A percentile compares a stretch with the other conserved stretches of the same genome.
phyloP scores from a whole-genome alignment of 1,140 invertebrate genomes.

The Scylla paramamosain region DNA sequence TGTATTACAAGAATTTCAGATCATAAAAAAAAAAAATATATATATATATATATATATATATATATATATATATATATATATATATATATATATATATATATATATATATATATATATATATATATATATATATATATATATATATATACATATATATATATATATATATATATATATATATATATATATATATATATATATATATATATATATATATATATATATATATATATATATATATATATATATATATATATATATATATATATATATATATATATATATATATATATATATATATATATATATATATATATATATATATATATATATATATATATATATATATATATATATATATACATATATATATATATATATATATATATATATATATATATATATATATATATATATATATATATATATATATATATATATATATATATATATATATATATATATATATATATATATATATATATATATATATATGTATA shows the following conservation, averaged over 20 bases:
- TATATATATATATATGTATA: slow-evolving; percentile 54
- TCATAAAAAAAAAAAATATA: no score
- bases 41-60: slow-evolving; percentile 1
- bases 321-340: slow-evolving; percentile 43
- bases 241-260: slow-evolving; percentile 48
- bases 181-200: slow-evolving; percentile 51
- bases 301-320: slow-evolving; percentile 49
- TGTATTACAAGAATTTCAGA: no score
- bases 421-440: slow-evolving; percentile 38
- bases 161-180: slow-evolving; percentile 45
- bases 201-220: slow-evolving; percentile 53
- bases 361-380: slow-evolving; percentile 37
- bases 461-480: slow-evolving; percentile 52
- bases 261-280: slow-evolving; percentile 53
- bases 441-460: slow-evolving; percentile 44
- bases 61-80: slow-evolving; percentile 7
- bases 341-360: slow-evolving; percentile 35
- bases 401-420: slow-evolving; percentile 44
- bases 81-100: slow-evolving; percentile 55
- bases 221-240: slow-evolving; percentile 53
- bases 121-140: slow-evolving; percentile 53
- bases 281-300: slow-evolving; percentile 48
- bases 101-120: slow-evolving; percentile 43
- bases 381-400: slow-evolving; percentile 41
- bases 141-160: slow-evolving; percentile 48